phyloP scores from a whole-genome alignment of 1,140 invertebrate species.

The Pogonus chalceus region DNA sequence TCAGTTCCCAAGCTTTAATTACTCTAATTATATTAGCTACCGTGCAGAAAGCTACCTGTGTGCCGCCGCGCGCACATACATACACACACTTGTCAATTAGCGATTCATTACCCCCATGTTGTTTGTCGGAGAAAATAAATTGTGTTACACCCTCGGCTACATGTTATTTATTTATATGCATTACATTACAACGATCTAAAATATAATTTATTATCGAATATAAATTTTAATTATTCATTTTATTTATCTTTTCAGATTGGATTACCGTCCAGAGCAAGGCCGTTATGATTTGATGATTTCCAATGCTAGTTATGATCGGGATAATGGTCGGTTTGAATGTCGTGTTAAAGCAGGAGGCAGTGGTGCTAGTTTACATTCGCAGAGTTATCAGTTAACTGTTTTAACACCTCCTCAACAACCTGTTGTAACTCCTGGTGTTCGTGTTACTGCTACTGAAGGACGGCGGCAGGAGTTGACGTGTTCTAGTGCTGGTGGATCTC shows the following conservation, averaged over 20 bases:
- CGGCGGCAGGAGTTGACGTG: slow-evolving; percentile 67
- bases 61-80: too few species aligned
- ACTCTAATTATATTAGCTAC: too few species aligned
- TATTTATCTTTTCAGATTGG: slow-evolving; percentile 46
- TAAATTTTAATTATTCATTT: too few species aligned
- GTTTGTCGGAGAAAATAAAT: too few species aligned
- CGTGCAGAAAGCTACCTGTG: too few species aligned
- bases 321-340: slow-evolving; percentile 88
- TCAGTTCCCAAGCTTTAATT: too few species aligned
- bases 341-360: slow-evolving; percentile 74
- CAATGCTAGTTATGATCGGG: slow-evolving; percentile 76
- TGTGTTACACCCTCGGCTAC: too few species aligned
- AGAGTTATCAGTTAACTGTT: slow-evolving; percentile 74
- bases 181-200: background rate
- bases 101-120: too few species aligned
- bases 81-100: too few species aligned
- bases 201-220: slow-evolving; percentile 8
- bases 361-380: slow-evolving; percentile 70
- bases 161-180: too few species aligned
- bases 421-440: slow-evolving; percentile 55
- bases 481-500: slow-evolving; percentile 76
- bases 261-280: slow-evolving; percentile 65
- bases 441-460: slow-evolving; percentile 67
- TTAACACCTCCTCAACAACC: slow-evolving; percentile 73
- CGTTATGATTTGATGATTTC: slow-evolving; percentile 79